Conservation (phyloP, 1,140 invertebrate species). For the Ceratina australensis region DNA sequence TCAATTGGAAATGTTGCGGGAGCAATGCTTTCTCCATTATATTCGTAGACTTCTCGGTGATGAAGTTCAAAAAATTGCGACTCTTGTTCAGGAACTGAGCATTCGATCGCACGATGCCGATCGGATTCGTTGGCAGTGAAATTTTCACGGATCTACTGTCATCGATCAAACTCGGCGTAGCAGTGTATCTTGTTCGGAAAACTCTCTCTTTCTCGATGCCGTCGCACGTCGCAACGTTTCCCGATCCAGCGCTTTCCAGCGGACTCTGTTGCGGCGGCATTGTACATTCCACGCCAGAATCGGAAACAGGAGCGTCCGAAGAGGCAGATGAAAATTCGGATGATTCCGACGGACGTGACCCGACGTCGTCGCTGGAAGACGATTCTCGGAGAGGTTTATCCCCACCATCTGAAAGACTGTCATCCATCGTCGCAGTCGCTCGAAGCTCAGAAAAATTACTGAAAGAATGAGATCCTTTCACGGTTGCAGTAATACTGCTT, state of each 20-base stretch:
- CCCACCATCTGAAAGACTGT: too few species aligned
- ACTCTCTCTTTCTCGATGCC: slow-evolving; percentile 40
- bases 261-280: not conserved
- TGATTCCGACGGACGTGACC: not conserved
- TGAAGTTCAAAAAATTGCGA: slow-evolving; percentile 74
- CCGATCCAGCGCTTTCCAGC: not conserved
- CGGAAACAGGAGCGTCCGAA: not conserved
- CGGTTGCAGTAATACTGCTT: too few species aligned
- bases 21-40: slow-evolving; percentile 77
- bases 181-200: not conserved
- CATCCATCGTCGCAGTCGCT: too few species aligned
- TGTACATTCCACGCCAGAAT: not conserved
- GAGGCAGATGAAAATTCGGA: slow-evolving; percentile 2
- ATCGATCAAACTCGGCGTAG: slow-evolving; percentile 61
- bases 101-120: slow-evolving; percentile 74
- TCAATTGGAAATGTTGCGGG: slow-evolving; percentile 67
- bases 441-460: too few species aligned
- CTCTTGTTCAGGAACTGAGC: slow-evolving; percentile 75
- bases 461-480: too few species aligned
- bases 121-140: slow-evolving; percentile 70
- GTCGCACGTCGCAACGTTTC: too few species aligned
- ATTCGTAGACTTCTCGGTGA: slow-evolving; percentile 77
- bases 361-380: slow-evolving; percentile 12
- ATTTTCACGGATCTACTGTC: slow-evolving; percentile 74
- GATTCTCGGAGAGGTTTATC: slow-evolving; percentile 11